Evolutionary conservation across 2,888 invertebrate genomes (phyloP).

Genomic region (Chrysotoxum bicinctum): DNA sequence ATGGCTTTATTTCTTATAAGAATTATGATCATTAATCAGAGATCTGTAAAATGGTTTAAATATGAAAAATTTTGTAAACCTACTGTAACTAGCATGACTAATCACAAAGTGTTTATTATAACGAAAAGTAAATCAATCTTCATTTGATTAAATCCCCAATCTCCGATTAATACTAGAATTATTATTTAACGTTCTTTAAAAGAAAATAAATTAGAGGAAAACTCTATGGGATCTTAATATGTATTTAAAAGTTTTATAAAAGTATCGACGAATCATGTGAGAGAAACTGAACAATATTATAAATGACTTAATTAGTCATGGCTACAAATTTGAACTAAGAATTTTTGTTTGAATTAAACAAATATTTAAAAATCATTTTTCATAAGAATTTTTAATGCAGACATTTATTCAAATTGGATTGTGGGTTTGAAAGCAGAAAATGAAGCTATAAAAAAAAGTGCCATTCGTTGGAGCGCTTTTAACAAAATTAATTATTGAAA

Average conservation of each 20-base stretch:
- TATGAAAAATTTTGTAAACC: background rate
- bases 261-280: background rate
- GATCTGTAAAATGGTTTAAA: background rate
- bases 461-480: background rate
- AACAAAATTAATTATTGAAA: background rate
- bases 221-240: background rate
- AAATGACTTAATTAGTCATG: conserved; percentile 30
- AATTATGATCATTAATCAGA: conserved; percentile 4
- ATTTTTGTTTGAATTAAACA: background rate
- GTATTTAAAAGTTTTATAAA: background rate
- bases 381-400: background rate
- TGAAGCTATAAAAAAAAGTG: background rate
- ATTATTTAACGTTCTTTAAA: background rate
- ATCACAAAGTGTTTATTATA: conserved; percentile 39
- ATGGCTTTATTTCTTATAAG: background rate
- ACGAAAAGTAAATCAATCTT: conserved; percentile 24
- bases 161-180: background rate
- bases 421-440: background rate
- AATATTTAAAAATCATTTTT: conserved; percentile 26
- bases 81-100: conserved; percentile 46
- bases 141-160: conserved; percentile 14
- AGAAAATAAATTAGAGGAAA: background rate
- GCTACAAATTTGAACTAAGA: background rate
- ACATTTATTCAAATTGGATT: background rate
- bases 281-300: background rate